phyloP scores from a whole-genome alignment of 2,888 invertebrate species.

The Chaitophorus viminalis region DNA sequence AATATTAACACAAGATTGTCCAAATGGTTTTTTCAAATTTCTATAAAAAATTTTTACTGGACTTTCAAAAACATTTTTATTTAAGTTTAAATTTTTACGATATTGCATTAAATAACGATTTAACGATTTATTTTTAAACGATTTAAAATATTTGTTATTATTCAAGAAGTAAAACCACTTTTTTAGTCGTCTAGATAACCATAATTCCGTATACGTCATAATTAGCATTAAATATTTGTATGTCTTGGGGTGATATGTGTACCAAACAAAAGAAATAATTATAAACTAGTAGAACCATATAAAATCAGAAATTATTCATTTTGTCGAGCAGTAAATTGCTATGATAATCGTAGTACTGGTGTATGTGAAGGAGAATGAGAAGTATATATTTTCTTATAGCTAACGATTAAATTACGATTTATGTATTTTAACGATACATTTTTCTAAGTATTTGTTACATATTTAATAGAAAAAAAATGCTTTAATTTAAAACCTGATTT shows the following conservation, averaged over 20 bases:
- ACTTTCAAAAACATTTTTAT: too few species aligned
- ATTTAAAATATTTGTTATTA: too few species aligned
- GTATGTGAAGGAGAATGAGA: not conserved
- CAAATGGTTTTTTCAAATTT: too few species aligned
- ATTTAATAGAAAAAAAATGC: not conserved
- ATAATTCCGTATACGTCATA: not conserved
- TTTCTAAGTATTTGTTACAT: not conserved
- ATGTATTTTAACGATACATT: not conserved
- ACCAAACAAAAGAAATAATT: not conserved
- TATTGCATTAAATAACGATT: too few species aligned
- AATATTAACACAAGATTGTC: too few species aligned
- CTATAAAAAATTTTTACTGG: too few species aligned
- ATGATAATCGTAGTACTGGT: slow-evolving; percentile 7
- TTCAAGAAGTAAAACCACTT: too few species aligned
- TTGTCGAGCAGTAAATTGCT: not conserved
- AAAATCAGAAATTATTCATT: slow-evolving; percentile 9
- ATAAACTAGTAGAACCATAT: not conserved
- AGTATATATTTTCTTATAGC: not conserved
- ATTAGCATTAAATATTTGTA: not conserved
- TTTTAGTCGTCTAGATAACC: not conserved
- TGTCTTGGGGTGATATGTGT: not conserved
- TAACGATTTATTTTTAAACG: too few species aligned
- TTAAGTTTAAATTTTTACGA: too few species aligned
- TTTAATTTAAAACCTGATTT: slow-evolving; percentile 21
- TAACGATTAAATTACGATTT: not conserved